phyloP scores from a whole-genome alignment of 2,113 vertebrate species.

The Muntiacus muntjak region DNA sequence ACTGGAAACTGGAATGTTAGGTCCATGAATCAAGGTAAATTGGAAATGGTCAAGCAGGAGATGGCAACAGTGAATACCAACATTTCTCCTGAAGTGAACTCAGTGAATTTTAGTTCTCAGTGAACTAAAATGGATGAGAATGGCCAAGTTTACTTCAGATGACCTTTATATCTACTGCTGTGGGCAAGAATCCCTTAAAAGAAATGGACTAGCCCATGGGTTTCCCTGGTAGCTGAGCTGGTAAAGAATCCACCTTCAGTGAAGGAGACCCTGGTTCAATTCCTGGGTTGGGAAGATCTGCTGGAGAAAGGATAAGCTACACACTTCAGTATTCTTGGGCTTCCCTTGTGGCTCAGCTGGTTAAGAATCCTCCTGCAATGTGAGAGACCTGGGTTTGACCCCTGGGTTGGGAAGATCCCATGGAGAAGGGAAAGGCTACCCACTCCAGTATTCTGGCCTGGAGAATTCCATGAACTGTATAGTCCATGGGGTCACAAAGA shows the following conservation, averaged over 20 bases:
- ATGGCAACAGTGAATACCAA: not conserved
- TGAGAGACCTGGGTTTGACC: not conserved
- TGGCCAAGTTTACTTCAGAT: not conserved
- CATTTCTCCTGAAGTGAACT: not conserved
- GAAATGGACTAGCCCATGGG: not conserved
- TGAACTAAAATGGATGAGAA: not conserved
- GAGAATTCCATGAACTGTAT: not conserved
- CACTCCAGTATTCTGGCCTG: not conserved
- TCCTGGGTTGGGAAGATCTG: not conserved
- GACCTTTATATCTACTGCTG: not conserved
- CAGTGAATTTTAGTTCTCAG: not conserved
- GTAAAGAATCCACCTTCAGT: not conserved
- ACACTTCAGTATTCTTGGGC: not conserved
- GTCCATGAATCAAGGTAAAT: not conserved
- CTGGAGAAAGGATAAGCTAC: not conserved
- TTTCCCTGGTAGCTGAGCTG: not conserved
- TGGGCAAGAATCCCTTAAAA: not conserved
- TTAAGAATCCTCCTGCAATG: not conserved
- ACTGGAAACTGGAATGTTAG: not conserved
- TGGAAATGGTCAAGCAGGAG: not conserved
- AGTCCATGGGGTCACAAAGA: not conserved
- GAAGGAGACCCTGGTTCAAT: not conserved
- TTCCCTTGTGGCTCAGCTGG: not conserved
- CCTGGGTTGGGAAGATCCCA: not conserved
- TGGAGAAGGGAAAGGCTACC: not conserved